Evolutionary conservation across 1,140 invertebrate genomes (phyloP), one percentile per base, ranked within the genome.

Genomic region (Tetranychus urticae): DNA sequence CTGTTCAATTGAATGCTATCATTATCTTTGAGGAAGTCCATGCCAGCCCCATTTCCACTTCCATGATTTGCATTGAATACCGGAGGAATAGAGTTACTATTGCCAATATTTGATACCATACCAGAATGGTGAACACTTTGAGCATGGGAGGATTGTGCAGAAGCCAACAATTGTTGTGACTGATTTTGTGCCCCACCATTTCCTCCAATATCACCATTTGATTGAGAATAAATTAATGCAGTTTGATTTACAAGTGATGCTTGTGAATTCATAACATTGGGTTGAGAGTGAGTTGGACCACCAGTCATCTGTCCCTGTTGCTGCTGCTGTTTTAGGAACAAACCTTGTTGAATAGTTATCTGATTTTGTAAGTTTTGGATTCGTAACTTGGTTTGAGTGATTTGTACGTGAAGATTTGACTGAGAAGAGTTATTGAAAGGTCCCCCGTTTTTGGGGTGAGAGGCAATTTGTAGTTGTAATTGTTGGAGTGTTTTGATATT

Each of bases 331-430:
- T 92, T 91, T 68, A 90, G 82, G 68, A 88, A 90, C 54, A 86
- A 78, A 42, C 87, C 86, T 76, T 93, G 89, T 73, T 91, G 87
- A 54, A 84, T 82, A 64, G 85, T 83, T 66, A 93, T 92, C 77
- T 92, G 88, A 75, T 85, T 89, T 78, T 90, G 87, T 62, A 91
- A 75, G 73, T 84, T 88, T 59, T 80, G 76, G 65, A 97, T 96
- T 71, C 89, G 85, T 71, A 93, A 88, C 68, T 94, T 94, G 54
- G 86, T 85, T 73, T 91, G 90, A 52, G 85, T 86, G 48, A 90
- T 86, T 66, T 88, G 82, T 59, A 86, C 80, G 48, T 82, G 81
- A 66, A 81, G 81, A 64, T 84, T 81, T 61, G 7, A 79, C 76
- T 47, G 77, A 64, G 50, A 69, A 68, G 63, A 52, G 31, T 69